phyloP scores from a whole-genome alignment of 2,888 invertebrate genomes.

The Lasioglossum calceatum region DNA sequence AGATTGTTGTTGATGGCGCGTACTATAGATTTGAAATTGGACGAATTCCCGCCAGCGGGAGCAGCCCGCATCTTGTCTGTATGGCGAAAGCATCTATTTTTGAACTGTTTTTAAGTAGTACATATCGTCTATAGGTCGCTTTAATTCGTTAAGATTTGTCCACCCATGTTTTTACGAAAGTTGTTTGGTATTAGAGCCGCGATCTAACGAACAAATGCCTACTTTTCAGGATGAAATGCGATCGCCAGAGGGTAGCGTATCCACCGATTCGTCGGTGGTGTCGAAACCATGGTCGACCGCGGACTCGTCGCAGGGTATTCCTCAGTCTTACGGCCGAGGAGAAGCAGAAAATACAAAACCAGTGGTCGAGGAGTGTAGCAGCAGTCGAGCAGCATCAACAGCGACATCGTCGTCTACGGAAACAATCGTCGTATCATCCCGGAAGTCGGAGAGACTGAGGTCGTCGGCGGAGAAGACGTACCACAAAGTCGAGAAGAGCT shows the following conservation, averaged over 20 bases:
- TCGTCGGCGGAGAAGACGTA: conserved; percentile 5
- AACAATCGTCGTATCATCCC: conserved; percentile 21
- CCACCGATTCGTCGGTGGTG: conserved; percentile 70
- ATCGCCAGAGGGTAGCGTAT: conserved; percentile 73
- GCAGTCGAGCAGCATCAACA: conserved; percentile 54
- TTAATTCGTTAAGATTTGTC: background rate
- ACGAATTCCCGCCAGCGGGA: conserved; percentile 5
- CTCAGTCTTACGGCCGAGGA: conserved; percentile 28
- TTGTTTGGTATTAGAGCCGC: background rate
- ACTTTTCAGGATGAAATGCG: conserved; percentile 75
- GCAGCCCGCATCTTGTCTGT: conserved; percentile 1
- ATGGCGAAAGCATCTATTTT: conserved; percentile 11
- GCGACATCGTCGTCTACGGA: conserved; percentile 58
- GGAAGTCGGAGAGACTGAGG: conserved; percentile 60
- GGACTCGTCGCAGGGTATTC: conserved; percentile 40
- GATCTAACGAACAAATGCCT: background rate
- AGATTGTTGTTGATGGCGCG: background rate
- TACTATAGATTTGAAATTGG: background rate
- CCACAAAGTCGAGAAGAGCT: conserved; percentile 43
- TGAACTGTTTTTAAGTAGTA: conserved; percentile 1
- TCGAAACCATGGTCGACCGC: conserved; percentile 55
- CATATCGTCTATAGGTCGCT: background rate
- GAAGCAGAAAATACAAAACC: conserved; percentile 43
- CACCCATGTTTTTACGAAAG: background rate
- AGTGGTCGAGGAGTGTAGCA: background rate